phyloP scores from a whole-genome alignment of 64 coral and sea anemone genomes.

The Actinia equina region DNA sequence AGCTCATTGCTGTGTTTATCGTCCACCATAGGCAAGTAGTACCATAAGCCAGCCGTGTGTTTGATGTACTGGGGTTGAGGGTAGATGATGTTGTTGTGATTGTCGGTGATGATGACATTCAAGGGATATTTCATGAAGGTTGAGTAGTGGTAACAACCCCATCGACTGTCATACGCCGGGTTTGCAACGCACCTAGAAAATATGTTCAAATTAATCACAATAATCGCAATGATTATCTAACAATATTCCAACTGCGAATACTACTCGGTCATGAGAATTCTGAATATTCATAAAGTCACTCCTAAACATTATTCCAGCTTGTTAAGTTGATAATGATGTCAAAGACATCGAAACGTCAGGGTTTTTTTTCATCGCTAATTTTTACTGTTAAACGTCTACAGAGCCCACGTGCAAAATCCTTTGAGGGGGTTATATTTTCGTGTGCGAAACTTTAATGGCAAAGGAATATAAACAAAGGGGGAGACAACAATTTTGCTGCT shows the following conservation, averaged over 20 bases:
- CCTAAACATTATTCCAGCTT: too few relatives aligned
- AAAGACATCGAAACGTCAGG: too few relatives aligned
- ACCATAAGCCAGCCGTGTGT: conserved; percentile 50
- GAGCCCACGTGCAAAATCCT: too few relatives aligned
- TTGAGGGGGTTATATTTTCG: too few relatives aligned
- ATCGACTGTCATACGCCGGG: conserved; percentile 55
- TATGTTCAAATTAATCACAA: not conserved
- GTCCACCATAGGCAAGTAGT: conserved; percentile 56
- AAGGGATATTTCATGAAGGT: conserved; percentile 22
- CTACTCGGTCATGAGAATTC: not conserved
- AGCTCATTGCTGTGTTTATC: conserved; percentile 54
- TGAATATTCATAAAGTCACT: too few relatives aligned
- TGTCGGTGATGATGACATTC: conserved; percentile 71
- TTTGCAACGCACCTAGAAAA: conserved; percentile 42
- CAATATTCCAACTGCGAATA: not conserved
- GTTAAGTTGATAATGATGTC: too few relatives aligned
- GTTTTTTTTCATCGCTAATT: too few relatives aligned
- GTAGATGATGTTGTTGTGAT: conserved; percentile 50
- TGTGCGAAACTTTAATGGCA: too few relatives aligned
- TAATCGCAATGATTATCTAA: too few relatives aligned
- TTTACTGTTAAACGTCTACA: too few relatives aligned
- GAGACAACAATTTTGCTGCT: too few relatives aligned
- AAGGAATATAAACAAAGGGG: too few relatives aligned
- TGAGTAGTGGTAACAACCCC: conserved; percentile 65
- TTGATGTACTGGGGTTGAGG: conserved; percentile 35